These are phyloP conservation scores for Caenorhabditis macrosperma DNA, from an alignment of 2,888 invertebrate genomes.

Conservation along the genomic window DNA sequence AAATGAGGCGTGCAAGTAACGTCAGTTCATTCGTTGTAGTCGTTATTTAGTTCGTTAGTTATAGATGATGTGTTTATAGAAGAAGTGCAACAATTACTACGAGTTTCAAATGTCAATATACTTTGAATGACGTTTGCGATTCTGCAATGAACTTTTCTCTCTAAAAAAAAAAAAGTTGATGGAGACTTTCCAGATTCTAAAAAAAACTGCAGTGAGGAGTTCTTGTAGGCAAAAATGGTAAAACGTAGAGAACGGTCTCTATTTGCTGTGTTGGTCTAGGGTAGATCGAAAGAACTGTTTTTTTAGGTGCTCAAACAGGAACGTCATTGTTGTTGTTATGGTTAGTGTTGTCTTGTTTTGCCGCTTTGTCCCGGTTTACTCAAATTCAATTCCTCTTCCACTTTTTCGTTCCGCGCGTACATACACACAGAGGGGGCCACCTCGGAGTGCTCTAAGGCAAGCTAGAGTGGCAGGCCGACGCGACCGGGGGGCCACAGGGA, in stretches of 20 bases:
- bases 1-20: background rate
- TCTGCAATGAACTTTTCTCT: no score
- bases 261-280: slow-evolving; percentile 14
- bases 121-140: no score
- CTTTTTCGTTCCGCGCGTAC: slow-evolving; percentile 18
- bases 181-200: no score
- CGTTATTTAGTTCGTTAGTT: background rate
- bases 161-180: no score
- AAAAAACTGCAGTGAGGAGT: no score
- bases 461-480: slow-evolving; percentile 11
- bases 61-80: background rate
- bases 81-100: background rate
- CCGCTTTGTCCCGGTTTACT: slow-evolving; percentile 17
- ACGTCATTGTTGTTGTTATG: slow-evolving; percentile 42
- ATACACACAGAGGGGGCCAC: slow-evolving; percentile 20
- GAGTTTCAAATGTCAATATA: background rate
- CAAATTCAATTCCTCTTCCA: slow-evolving; percentile 35
- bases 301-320: slow-evolving; percentile 14
- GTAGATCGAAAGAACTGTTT: slow-evolving; percentile 39
- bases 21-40: background rate
- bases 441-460: slow-evolving; percentile 25
- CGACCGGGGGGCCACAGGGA: slow-evolving; percentile 10
- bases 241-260: no score
- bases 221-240: no score
- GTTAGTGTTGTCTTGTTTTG: slow-evolving; percentile 31